A percentile compares a stretch with the other conserved stretches of the same genome.
Conservation (phyloP, 2,113 vertebrate species). For the Brachionichthys hirsutus region DNA sequence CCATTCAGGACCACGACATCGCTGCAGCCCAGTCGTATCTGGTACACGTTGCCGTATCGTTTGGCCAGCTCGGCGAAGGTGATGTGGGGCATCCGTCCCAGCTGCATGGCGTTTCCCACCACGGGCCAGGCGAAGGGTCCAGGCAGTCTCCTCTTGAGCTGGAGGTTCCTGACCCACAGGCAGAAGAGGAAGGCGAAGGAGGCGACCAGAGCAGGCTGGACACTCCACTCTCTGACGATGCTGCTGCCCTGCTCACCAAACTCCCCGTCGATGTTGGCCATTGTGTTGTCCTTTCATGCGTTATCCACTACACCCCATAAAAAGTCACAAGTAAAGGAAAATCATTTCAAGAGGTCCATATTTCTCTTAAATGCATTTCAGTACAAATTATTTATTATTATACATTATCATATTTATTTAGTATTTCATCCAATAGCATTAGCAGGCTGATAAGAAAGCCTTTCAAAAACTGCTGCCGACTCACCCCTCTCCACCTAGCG, state of each 20-base stretch:
- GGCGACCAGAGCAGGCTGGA: slow-evolving; percentile 71
- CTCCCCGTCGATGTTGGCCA: slow-evolving; percentile 55
- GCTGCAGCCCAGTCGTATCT: slow-evolving; percentile 77
- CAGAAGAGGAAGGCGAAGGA: slow-evolving; percentile 74
- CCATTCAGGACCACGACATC: slow-evolving; percentile 83
- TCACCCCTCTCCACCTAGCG: slow-evolving; percentile 20
- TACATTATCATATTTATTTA: too few species aligned
- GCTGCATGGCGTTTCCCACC: slow-evolving; percentile 84
- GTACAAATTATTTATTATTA: not conserved
- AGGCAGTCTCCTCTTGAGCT: slow-evolving; percentile 72
- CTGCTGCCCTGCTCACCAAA: slow-evolving; percentile 49
- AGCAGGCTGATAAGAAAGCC: slow-evolving; percentile 1
- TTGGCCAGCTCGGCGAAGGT: slow-evolving; percentile 75
- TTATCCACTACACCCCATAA: not conserved
- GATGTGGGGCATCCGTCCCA: slow-evolving; percentile 83
- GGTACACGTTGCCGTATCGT: slow-evolving; percentile 82
- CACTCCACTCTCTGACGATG: slow-evolving; percentile 68
- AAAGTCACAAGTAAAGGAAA: not conserved
- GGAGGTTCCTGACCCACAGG: slow-evolving; percentile 69
- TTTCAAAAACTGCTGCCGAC: slow-evolving; percentile 6
- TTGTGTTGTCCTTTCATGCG: slow-evolving; percentile 16
- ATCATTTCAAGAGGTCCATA: slow-evolving; percentile 1
- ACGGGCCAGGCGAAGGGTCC: slow-evolving; percentile 83
- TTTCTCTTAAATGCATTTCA: slow-evolving; percentile 5
- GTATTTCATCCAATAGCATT: not conserved